These are phyloP conservation scores for Brachionichthys hirsutus DNA, from an alignment of 2,113 vertebrate genomes.

Conservation along the genomic window DNA sequence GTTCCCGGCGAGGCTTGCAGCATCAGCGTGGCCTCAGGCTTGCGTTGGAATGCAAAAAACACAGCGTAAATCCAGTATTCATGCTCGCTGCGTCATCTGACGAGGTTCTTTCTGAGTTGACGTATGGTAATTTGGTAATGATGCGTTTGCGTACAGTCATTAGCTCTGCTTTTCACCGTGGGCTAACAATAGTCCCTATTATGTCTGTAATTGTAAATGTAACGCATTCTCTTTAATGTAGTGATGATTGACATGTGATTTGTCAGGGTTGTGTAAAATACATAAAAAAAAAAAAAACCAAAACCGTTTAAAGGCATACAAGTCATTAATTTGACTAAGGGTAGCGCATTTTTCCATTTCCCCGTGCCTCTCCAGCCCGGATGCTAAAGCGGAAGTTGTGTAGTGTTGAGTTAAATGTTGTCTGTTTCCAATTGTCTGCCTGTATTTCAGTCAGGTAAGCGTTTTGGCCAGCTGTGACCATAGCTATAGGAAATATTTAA, in stretches of 20 bases:
- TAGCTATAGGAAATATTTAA: not conserved
- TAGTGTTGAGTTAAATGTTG: conserved; percentile 23
- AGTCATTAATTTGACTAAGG: conserved; percentile 51
- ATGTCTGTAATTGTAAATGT: conserved; percentile 73
- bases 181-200: conserved; percentile 75
- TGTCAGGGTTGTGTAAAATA: conserved; percentile 48
- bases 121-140: conserved; percentile 77
- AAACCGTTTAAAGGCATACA: conserved; percentile 15
- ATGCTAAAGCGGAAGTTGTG: conserved; percentile 26
- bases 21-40: conserved; percentile 62
- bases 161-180: conserved; percentile 73
- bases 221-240: conserved; percentile 62
- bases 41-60: conserved; percentile 67
- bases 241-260: conserved; percentile 64
- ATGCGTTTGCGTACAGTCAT: conserved; percentile 75
- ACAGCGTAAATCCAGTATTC: conserved; percentile 68
- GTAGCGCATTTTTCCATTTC: conserved; percentile 45
- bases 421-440: conserved; percentile 17
- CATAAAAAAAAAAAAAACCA: conserved; percentile 30
- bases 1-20: conserved; percentile 50
- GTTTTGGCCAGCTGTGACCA: conserved; percentile 20
- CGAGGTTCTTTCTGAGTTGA: conserved; percentile 70
- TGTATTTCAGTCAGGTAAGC: conserved; percentile 18
- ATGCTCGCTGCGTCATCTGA: conserved; percentile 69
- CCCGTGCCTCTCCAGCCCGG: conserved; percentile 26